These are phyloP conservation scores for Umimayanthus chanpuru DNA, from an alignment of 92 coral and sea anemone species.

Conservation along the genomic window DNA sequence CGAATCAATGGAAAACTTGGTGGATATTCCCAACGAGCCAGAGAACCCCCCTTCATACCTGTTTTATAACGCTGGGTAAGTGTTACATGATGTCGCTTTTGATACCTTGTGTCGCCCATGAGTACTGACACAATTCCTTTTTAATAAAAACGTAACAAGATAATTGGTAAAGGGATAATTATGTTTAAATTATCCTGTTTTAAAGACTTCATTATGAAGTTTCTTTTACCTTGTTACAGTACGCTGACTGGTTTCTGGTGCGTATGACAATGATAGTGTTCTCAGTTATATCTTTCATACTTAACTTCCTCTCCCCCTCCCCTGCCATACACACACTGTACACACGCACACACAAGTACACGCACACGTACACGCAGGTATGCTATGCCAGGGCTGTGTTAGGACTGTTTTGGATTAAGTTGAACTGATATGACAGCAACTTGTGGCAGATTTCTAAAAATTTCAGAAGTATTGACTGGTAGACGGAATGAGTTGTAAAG, in stretches of 20 bases:
- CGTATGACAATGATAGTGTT: no score
- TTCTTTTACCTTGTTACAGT: no score
- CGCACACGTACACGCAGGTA: not conserved
- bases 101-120: not conserved
- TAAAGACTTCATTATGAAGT: no score
- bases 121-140: not conserved
- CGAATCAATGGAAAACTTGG: slow-evolving; percentile 95
- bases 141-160: not conserved
- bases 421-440: not conserved
- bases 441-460: not conserved
- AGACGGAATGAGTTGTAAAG: not conserved
- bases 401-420: not conserved
- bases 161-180: not conserved
- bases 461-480: not conserved
- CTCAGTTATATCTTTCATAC: no score
- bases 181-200: no score
- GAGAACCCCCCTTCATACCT: slow-evolving; percentile 92
- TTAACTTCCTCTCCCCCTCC: no score
- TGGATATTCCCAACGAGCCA: slow-evolving; percentile 70
- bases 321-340: no score
- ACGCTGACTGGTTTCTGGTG: no score
- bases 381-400: no score
- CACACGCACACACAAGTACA: not conserved
- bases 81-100: not conserved
- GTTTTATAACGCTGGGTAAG: slow-evolving; percentile 98